phyloP scores from a whole-genome alignment of 2,113 vertebrate species.

The Bos javanicus region DNA sequence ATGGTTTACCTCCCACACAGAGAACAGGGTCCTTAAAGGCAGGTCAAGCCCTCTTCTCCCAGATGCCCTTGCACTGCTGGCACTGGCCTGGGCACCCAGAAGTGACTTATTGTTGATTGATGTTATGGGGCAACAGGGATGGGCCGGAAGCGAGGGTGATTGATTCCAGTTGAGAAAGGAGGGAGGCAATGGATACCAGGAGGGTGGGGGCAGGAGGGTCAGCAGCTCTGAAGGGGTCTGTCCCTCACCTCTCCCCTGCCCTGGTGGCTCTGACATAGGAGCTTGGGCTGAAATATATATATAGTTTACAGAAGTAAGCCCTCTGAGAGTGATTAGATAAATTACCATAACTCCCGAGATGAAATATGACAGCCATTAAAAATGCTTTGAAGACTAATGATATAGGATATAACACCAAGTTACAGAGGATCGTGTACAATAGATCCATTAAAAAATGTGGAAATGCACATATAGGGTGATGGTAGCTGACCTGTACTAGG shows the following conservation, averaged over 20 bases:
- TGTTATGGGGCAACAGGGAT: neutral
- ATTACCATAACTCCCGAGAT: slow-evolving; percentile 17
- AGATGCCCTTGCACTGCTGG: neutral
- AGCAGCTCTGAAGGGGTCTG: neutral
- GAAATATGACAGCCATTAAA: slow-evolving; percentile 52
- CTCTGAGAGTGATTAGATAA: slow-evolving; percentile 35
- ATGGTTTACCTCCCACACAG: neutral
- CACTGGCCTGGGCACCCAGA: neutral
- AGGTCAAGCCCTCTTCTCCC: neutral
- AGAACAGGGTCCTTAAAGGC: neutral
- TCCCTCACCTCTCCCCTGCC: neutral
- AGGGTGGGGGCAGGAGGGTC: neutral
- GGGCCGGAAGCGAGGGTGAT: neutral
- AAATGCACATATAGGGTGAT: neutral
- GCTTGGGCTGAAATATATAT: neutral
- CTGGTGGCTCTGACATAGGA: neutral
- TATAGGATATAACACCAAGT: neutral
- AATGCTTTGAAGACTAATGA: slow-evolving; percentile 17
- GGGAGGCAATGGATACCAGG: neutral
- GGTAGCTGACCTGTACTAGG: neutral
- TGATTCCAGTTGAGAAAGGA: slow-evolving; percentile 52
- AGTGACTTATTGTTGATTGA: slow-evolving; percentile 13
- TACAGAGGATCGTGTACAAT: neutral
- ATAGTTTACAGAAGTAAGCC: slow-evolving; percentile 39
- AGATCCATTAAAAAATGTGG: neutral